Evolutionary conservation across 2,888 invertebrate genomes (phyloP), one percentile per base, ranked within the genome.

Genomic region (Ametastegia equiseti): DNA sequence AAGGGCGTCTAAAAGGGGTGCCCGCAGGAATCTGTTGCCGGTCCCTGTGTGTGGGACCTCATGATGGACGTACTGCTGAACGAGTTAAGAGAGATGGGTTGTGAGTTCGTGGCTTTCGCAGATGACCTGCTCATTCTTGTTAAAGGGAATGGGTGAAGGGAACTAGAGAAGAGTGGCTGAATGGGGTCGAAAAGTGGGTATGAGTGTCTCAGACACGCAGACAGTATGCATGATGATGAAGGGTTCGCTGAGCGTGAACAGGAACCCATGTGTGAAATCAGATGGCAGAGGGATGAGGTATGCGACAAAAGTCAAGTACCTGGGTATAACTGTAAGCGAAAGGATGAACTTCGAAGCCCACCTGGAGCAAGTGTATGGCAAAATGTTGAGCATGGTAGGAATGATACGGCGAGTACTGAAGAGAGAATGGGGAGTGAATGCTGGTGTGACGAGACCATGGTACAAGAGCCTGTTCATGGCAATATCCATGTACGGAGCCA

Each of bases 21-120:
- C 30, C 80, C 81, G 30, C 83, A 81, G 69, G 83, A 78, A 13
- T 82, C 83, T 6, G 77, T 83, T 27, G 13, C 36, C 13, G 83
- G 81, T 4, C 81, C 80, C 0, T 4, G n/a, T 4, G 36, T 81
- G 11, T 82, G 81, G 82, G 80, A 81, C 60, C 33, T 81, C 1
- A 60, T 47, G 23, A 82, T 83, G 75, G 73, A 79, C 75, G 82
- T 57, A 2, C 33, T 81, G 3, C n/a, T 82, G 45, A 19, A 54
- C n/a, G 63, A 45, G 9, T n/a, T 81, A 3, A 5, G 9, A 5
- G 33, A 9, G 39, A 27, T 63, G n/a, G 47, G 42, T 0, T 13
- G 57, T 0, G 69, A 57, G 27, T 30, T 39, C 5, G 69, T 73
- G 45, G 81, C 81, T 6, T 83, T 45, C 45, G 83, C 82, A 13